A percentile compares a stretch with the other conserved stretches of the same genome.
These are phyloP conservation scores for Bombus ignitus DNA, from an alignment of 1,140 invertebrate genomes.

Conservation along the genomic window DNA sequence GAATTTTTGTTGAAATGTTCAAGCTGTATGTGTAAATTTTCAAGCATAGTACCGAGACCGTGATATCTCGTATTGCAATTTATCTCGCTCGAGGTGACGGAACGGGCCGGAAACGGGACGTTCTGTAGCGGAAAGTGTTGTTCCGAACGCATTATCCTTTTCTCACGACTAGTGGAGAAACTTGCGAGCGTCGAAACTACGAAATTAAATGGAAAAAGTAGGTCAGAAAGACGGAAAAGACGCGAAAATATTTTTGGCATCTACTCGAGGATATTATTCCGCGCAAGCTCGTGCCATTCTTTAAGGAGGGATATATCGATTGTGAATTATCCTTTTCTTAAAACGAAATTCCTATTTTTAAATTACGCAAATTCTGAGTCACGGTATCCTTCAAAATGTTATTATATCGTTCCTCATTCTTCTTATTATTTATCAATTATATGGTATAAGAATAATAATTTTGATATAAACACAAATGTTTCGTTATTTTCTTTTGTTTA, in stretches of 20 bases:
- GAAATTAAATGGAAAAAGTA: not conserved
- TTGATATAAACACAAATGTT: too few species aligned
- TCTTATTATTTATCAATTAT: not conserved
- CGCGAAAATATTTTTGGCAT: not conserved
- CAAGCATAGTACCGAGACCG: not conserved
- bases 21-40: not conserved
- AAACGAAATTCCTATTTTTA: not conserved
- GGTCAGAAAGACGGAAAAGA: not conserved
- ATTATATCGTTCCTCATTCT: not conserved
- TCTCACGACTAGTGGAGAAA: not conserved
- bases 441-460: too few species aligned
- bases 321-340: not conserved
- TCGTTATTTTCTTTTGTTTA: too few species aligned
- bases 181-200: not conserved
- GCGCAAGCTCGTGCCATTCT: constrained; percentile 15
- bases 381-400: not conserved
- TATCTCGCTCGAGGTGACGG: constrained; percentile 12
- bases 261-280: too few species aligned
- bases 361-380: not conserved
- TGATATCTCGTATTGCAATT: not conserved
- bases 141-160: not conserved
- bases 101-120: constrained; percentile 7
- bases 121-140: not conserved
- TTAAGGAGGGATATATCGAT: constrained; percentile 21
- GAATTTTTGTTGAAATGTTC: not conserved